Evolutionary conservation across 2,888 invertebrate species (phyloP).

Genomic region (Philonicus albiceps): DNA sequence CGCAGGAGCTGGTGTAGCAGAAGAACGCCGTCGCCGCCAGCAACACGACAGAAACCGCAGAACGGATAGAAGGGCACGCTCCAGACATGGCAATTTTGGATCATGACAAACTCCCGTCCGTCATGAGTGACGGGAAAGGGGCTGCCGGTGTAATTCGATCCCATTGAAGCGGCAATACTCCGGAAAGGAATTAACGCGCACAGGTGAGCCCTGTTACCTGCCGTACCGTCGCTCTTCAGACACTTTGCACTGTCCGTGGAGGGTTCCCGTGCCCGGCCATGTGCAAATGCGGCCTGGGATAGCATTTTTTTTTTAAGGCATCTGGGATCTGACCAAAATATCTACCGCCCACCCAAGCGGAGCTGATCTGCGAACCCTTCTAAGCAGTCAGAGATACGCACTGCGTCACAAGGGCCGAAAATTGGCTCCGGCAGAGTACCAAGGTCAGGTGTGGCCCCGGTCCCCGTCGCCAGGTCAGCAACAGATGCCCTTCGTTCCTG

Average conservation of each 20-base stretch:
- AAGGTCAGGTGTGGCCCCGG: background rate
- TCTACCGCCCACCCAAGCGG: background rate
- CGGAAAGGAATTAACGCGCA: conserved; percentile 25
- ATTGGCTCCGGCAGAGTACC: background rate
- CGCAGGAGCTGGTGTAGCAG: background rate
- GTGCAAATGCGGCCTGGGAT: background rate
- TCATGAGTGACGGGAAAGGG: background rate
- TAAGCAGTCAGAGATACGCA: background rate
- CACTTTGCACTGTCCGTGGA: background rate
- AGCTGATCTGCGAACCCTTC: background rate
- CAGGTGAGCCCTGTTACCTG: background rate
- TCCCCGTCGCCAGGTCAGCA: background rate
- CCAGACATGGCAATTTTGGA: background rate
- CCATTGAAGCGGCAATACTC: background rate
- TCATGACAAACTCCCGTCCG: background rate
- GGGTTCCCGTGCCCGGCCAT: background rate
- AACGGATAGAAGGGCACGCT: background rate
- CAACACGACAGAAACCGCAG: background rate
- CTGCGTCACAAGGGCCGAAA: background rate
- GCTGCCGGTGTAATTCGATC: background rate
- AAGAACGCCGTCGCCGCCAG: background rate
- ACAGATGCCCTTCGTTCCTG: conserved; percentile 27
- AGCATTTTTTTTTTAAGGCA: background rate
- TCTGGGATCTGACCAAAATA: background rate
- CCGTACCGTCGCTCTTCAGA: background rate